These are phyloP conservation scores for Lepas anatifera DNA, from an alignment of 2,888 invertebrate species.

Conservation along the genomic window DNA sequence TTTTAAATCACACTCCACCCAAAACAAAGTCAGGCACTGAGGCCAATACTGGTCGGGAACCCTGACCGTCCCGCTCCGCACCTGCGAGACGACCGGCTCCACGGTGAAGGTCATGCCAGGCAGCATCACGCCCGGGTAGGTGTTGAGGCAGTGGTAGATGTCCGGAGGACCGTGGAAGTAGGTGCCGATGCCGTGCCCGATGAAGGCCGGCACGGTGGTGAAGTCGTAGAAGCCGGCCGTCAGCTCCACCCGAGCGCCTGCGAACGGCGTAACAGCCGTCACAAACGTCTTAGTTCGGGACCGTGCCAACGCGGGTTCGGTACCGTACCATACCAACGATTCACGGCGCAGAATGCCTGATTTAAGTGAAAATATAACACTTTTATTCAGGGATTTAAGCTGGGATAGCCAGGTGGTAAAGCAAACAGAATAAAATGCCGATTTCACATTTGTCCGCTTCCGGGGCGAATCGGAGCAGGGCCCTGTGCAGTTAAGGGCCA, in stretches of 20 bases:
- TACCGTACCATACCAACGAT: no score
- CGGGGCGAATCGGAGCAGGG: no score
- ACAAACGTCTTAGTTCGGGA: no score
- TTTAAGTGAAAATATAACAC: no score
- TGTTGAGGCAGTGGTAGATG: constrained; percentile 52
- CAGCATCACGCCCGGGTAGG: constrained; percentile 44
- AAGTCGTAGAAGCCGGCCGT: constrained; percentile 50
- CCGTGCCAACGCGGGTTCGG: no score
- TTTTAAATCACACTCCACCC: background rate
- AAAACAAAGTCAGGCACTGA: background rate
- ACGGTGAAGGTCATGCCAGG: constrained; percentile 92
- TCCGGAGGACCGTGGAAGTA: constrained; percentile 90
- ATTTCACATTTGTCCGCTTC: no score
- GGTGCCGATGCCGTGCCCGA: constrained; percentile 84
- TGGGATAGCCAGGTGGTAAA: no score
- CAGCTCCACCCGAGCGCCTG: constrained; percentile 38
- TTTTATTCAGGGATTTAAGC: no score
- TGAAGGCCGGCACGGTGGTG: constrained; percentile 61
- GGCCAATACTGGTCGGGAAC: background rate
- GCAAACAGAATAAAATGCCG: no score
- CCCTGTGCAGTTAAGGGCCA: no score
- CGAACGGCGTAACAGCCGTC: no score
- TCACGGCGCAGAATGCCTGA: no score
- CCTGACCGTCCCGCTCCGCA: background rate
- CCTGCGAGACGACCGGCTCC: constrained; percentile 71